Conservation (phyloP, 2,888 invertebrate genomes). For the Himalopsyche tibetana region DNA sequence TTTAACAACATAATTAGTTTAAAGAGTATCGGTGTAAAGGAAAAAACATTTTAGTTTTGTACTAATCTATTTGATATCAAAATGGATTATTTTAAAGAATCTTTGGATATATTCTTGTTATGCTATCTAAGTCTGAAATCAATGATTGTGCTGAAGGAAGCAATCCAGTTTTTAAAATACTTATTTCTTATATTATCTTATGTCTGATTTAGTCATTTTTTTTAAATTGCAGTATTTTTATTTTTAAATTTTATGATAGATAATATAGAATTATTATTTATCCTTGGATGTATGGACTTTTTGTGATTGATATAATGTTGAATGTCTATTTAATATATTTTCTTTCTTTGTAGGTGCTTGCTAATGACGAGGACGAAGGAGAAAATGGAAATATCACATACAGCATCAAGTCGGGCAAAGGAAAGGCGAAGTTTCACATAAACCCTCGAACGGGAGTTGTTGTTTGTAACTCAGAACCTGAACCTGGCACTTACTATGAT, state of each 20-base stretch:
- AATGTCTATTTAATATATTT: slow-evolving; percentile 42
- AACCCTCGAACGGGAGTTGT: slow-evolving; percentile 89
- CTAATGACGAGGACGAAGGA: slow-evolving; percentile 89
- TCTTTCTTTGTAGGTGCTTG: slow-evolving; percentile 80
- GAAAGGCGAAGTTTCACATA: slow-evolving; percentile 88
- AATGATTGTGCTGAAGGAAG: neutral
- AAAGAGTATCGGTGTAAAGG: no score
- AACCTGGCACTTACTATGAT: slow-evolving; percentile 74
- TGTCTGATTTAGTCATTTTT: no score
- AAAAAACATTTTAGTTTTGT: no score
- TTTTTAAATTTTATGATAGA: neutral
- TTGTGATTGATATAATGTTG: neutral
- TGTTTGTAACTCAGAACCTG: slow-evolving; percentile 84
- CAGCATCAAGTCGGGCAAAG: slow-evolving; percentile 86
- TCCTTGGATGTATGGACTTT: no score
- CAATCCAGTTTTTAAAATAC: no score
- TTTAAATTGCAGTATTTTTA: no score
- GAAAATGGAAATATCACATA: slow-evolving; percentile 90
- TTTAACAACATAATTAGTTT: no score
- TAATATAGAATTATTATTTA: neutral
- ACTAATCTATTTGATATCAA: no score
- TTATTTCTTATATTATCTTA: no score
- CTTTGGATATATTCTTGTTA: no score
- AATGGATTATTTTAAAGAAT: no score
- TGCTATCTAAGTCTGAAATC: neutral